Percentiles rank a stretch among this genome's conserved stretches.
Conservation (phyloP, 1,140 invertebrate genomes). For the Reticulitermes speratus region DNA sequence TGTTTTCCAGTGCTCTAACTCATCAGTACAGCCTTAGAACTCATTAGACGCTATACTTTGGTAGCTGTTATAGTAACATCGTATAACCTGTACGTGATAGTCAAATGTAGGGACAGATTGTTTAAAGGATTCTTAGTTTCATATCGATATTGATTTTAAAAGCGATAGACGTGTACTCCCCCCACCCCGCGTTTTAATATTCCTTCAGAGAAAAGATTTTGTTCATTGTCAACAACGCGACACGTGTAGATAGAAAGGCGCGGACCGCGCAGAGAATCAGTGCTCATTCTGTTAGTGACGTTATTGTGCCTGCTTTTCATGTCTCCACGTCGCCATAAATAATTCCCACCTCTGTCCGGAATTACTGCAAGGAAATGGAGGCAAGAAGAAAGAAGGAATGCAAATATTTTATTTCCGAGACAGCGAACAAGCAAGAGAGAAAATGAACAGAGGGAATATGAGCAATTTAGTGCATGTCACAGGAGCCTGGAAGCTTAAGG, state of each 20-base stretch:
- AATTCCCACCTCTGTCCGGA: conserved; percentile 7
- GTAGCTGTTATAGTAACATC: no score
- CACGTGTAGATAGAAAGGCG: neutral
- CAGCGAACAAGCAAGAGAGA: neutral
- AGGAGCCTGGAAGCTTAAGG: neutral
- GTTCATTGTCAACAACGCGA: neutral
- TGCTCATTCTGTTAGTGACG: neutral
- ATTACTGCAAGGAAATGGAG: conserved; percentile 18
- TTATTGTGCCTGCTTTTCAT: neutral
- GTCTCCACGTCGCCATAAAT: neutral
- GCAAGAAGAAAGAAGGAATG: conserved; percentile 18
- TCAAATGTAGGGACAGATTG: no score
- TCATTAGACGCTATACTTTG: no score
- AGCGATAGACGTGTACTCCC: no score
- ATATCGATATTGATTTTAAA: no score
- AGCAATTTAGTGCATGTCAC: conserved; percentile 11
- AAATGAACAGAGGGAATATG: conserved; percentile 16
- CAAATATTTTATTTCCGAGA: conserved; percentile 17
- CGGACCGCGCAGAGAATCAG: conserved; percentile 9
- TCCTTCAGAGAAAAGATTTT: neutral
- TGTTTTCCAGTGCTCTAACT: no score
- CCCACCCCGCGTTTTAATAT: no score
- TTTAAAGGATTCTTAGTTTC: no score
- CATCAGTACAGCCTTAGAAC: no score
- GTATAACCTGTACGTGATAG: no score